A percentile compares a stretch with the other conserved stretches of the same genome.
These are phyloP conservation scores for Montifringilla adamsi DNA, from an alignment of 2,113 vertebrate genomes.

Conservation along the genomic window DNA sequence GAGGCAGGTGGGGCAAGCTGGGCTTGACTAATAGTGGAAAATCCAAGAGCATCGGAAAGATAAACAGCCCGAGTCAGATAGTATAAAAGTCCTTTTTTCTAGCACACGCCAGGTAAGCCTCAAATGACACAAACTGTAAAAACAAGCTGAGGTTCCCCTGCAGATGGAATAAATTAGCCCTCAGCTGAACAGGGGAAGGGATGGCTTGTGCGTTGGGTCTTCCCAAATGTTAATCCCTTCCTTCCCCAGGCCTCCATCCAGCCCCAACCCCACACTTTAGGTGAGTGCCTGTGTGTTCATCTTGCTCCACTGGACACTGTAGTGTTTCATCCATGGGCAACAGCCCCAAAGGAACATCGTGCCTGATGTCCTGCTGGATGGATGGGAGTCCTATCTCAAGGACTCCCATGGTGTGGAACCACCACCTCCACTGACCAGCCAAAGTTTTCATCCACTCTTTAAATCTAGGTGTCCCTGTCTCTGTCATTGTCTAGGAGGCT, in stretches of 20 bases:
- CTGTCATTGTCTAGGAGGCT: background rate
- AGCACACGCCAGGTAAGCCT: slow-evolving; percentile 74
- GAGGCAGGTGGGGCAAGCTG: slow-evolving; percentile 63
- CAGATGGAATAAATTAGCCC: slow-evolving; percentile 74
- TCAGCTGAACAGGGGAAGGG: slow-evolving; percentile 62
- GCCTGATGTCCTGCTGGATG: background rate
- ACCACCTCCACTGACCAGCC: background rate
- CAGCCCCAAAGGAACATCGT: background rate
- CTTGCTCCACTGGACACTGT: background rate
- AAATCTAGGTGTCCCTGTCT: background rate
- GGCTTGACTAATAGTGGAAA: slow-evolving; percentile 75
- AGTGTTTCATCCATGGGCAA: background rate
- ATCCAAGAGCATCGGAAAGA: slow-evolving; percentile 73
- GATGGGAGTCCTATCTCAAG: background rate
- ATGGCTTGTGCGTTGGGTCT: slow-evolving; percentile 37
- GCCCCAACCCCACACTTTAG: background rate
- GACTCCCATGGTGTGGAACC: background rate
- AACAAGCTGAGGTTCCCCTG: slow-evolving; percentile 65
- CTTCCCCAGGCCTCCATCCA: slow-evolving; percentile 15
- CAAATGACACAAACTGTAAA: slow-evolving; percentile 73
- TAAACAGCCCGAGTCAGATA: slow-evolving; percentile 74
- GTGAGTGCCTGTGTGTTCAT: background rate
- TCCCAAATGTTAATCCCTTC: slow-evolving; percentile 50
- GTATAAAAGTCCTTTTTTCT: slow-evolving; percentile 79
- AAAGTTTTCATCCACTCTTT: background rate